Conservation (phyloP, 2,113 vertebrate species). For the Penelope pileata region DNA sequence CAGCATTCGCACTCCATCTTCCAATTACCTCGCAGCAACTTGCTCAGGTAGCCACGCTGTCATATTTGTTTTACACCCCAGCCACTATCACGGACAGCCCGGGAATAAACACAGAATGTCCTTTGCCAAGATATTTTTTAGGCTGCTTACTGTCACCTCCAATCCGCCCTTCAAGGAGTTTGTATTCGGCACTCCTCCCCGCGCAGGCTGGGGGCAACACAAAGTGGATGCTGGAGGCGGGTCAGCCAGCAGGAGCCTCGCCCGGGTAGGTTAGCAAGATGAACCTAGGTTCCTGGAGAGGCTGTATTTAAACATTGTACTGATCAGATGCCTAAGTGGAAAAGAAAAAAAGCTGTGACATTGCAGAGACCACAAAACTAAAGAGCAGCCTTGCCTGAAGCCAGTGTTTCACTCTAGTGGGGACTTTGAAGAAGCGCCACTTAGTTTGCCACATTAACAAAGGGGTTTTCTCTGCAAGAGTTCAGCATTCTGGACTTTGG, state of each 20-base stretch:
- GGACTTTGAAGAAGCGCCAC: background rate
- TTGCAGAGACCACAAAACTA: background rate
- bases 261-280: background rate
- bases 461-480: background rate
- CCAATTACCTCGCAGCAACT: background rate
- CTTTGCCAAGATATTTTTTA: background rate
- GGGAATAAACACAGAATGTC: background rate
- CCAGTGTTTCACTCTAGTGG: background rate
- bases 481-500: background rate
- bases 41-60: background rate
- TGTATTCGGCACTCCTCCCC: background rate
- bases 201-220: background rate
- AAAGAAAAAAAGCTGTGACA: background rate
- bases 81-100: background rate
- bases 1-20: background rate
- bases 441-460: background rate
- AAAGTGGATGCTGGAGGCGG: background rate
- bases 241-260: background rate
- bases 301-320: background rate
- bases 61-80: background rate
- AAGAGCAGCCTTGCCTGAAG: background rate
- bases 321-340: background rate
- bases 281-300: background rate
- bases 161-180: background rate
- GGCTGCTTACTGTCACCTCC: background rate